A percentile compares a stretch with the other conserved stretches of the same genome.
Evolutionary conservation across 2,888 invertebrate genomes (phyloP).

Genomic region (Notodonta dromedarius): DNA sequence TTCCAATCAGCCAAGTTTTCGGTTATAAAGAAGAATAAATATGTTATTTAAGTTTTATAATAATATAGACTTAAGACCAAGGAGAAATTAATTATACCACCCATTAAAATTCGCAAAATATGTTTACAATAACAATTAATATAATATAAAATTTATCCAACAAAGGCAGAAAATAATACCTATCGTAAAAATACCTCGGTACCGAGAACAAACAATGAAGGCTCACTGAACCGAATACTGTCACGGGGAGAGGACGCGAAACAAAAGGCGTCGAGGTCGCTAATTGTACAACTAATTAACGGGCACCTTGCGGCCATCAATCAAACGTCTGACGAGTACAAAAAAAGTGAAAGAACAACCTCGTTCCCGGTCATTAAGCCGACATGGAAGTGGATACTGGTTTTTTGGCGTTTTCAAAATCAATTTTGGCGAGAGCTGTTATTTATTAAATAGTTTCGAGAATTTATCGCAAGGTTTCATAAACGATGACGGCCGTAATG

Average conservation of each 20-base stretch:
- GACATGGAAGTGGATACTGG: slow-evolving; percentile 14
- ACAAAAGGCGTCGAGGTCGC: slow-evolving; percentile 39
- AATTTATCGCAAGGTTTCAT: slow-evolving; percentile 1
- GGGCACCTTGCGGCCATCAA: slow-evolving; percentile 63
- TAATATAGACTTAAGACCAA: too few species aligned
- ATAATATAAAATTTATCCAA: too few species aligned
- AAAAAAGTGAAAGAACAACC: slow-evolving; percentile 52
- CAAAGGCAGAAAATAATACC: too few species aligned
- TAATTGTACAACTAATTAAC: slow-evolving; percentile 67
- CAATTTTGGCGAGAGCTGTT: slow-evolving; percentile 5
- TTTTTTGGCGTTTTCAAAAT: slow-evolving; percentile 5
- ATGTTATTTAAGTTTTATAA: too few species aligned
- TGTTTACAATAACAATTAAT: too few species aligned
- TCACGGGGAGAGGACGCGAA: slow-evolving; percentile 31
- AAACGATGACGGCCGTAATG: neutral
- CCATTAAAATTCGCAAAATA: neutral
- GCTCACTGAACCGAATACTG: slow-evolving; percentile 17
- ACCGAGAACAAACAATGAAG: slow-evolving; percentile 7
- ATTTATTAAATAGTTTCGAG: slow-evolving; percentile 4
- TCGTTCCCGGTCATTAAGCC: slow-evolving; percentile 41
- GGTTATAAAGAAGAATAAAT: too few species aligned
- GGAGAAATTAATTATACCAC: neutral
- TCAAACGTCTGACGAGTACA: slow-evolving; percentile 54
- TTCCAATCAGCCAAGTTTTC: too few species aligned
- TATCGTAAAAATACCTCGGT: too few species aligned